Conservation (phyloP, 2,113 vertebrate species). For the Indicator maculatus region DNA sequence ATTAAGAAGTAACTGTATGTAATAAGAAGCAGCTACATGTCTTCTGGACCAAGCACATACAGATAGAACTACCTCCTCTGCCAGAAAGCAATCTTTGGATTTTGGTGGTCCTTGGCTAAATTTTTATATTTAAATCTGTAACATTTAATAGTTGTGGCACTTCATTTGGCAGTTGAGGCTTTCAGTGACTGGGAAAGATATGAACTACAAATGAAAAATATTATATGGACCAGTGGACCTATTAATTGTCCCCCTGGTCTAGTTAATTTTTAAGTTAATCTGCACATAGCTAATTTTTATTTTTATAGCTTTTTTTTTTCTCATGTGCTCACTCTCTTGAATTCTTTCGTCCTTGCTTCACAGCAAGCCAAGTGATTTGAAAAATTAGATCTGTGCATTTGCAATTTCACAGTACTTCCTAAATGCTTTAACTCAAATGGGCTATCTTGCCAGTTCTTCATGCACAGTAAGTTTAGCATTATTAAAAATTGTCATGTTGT, state of each 20-base stretch:
- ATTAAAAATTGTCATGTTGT: slow-evolving; percentile 30
- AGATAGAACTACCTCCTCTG: not conserved
- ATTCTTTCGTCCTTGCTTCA: slow-evolving; percentile 69
- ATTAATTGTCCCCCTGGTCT: slow-evolving; percentile 90
- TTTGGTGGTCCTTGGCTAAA: not conserved
- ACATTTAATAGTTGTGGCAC: slow-evolving; percentile 16
- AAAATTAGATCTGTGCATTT: slow-evolving; percentile 74
- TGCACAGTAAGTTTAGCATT: slow-evolving; percentile 31
- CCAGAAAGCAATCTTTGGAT: not conserved
- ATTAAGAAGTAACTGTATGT: not conserved
- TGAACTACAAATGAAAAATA: slow-evolving; percentile 78
- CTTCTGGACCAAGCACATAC: not conserved
- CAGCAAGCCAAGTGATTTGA: slow-evolving; percentile 72
- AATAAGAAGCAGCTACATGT: not conserved
- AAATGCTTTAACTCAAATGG: slow-evolving; percentile 64
- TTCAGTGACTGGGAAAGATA: slow-evolving; percentile 40
- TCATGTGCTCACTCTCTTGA: slow-evolving; percentile 49
- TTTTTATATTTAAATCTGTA: not conserved
- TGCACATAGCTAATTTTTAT: slow-evolving; percentile 80
- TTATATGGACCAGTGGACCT: slow-evolving; percentile 90
- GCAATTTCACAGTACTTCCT: slow-evolving; percentile 68
- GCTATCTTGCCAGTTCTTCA: slow-evolving; percentile 44
- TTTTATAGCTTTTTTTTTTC: slow-evolving; percentile 67
- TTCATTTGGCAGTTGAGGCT: slow-evolving; percentile 24
- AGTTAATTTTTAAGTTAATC: slow-evolving; percentile 85